These are phyloP conservation scores for Diachasmimorpha longicaudata DNA, from an alignment of 1,140 invertebrate species.

Conservation along the genomic window DNA sequence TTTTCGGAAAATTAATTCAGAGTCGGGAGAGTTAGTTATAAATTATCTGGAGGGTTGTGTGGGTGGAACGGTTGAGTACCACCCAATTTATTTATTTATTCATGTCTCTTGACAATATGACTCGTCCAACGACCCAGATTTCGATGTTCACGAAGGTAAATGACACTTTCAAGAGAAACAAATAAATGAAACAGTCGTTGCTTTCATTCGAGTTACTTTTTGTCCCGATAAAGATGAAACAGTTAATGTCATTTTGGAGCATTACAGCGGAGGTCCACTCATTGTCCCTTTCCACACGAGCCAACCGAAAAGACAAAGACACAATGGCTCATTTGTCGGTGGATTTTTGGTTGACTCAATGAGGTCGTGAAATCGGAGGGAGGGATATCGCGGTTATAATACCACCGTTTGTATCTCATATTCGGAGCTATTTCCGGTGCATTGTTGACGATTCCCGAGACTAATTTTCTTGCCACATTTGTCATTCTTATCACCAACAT, in stretches of 20 bases:
- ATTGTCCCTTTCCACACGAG: neutral
- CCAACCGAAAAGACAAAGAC: neutral
- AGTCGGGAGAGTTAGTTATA: no score
- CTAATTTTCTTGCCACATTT: no score
- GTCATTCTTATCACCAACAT: no score
- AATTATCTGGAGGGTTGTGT: no score
- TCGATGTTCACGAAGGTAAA: neutral
- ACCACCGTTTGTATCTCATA: neutral
- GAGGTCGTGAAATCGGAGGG: no score
- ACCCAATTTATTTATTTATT: no score
- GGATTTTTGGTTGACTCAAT: no score
- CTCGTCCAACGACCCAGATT: neutral
- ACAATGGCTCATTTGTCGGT: neutral
- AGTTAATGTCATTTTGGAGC: neutral
- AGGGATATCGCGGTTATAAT: neutral
- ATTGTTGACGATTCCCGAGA: neutral
- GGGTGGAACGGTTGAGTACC: no score
- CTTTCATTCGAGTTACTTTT: neutral
- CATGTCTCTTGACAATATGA: no score
- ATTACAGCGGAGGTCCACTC: neutral
- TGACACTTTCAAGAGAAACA: neutral
- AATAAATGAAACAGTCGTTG: neutral
- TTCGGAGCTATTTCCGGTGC: neutral
- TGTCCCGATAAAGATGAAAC: neutral
- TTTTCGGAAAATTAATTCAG: no score